These are phyloP conservation scores for Python bivittatus DNA, from an alignment of 2,113 vertebrate genomes.

Conservation along the genomic window DNA sequence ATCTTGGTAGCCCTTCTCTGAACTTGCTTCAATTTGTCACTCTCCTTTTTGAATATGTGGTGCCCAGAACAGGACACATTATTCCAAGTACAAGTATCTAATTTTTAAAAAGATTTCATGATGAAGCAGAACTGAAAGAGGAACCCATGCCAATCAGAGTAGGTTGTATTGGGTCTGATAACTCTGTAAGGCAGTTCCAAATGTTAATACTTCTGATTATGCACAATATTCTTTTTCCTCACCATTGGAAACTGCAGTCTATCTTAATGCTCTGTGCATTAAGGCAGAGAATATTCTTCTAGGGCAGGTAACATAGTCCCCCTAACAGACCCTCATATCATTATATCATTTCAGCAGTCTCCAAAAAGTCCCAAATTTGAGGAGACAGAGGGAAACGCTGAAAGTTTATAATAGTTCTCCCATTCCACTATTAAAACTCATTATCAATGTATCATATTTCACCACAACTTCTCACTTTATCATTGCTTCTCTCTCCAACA, in stretches of 20 bases:
- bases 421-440: background rate
- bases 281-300: background rate
- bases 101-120: too few species aligned
- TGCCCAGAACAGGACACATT: too few species aligned
- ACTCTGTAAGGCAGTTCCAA: background rate
- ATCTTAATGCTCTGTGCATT: background rate
- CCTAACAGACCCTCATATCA: background rate
- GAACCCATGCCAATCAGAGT: background rate
- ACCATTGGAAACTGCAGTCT: background rate
- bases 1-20: too few species aligned
- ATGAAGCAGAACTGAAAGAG: background rate
- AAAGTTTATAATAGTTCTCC: background rate
- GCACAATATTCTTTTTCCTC: background rate
- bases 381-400: background rate
- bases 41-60: too few species aligned
- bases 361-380: background rate
- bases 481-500: background rate
- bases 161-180: background rate
- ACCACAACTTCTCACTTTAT: background rate
- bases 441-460: background rate
- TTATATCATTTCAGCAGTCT: background rate
- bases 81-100: too few species aligned
- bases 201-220: background rate
- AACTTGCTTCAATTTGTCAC: too few species aligned
- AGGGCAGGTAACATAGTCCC: background rate